These are phyloP conservation scores for Pimpla rufipes DNA, from an alignment of 2,888 invertebrate genomes.

Conservation along the genomic window DNA sequence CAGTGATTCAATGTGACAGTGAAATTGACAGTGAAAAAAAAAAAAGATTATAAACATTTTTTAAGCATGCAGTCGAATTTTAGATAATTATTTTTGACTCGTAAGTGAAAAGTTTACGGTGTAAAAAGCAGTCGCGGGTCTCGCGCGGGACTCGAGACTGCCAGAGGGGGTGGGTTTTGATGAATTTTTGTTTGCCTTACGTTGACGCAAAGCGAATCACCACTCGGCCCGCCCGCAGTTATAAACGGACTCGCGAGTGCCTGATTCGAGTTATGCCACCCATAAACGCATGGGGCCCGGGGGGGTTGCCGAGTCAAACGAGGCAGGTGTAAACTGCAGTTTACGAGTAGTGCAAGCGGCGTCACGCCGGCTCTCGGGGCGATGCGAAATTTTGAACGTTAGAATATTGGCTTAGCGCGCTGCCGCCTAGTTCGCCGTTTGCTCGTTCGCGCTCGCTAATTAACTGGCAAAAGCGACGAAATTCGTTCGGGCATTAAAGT, in stretches of 20 bases:
- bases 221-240: not conserved
- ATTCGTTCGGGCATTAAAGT: conserved; percentile 2
- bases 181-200: not conserved
- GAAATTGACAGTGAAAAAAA: not conserved
- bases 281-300: conserved; percentile 42
- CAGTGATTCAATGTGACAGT: not conserved
- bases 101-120: conserved; percentile 6
- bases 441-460: conserved; percentile 3
- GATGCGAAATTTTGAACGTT: conserved; percentile 54
- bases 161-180: not conserved
- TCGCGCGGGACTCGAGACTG: not conserved
- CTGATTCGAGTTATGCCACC: conserved; percentile 40
- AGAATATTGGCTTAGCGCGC: conserved; percentile 25
- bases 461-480: conserved; percentile 48
- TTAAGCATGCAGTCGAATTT: not conserved
- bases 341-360: conserved; percentile 59
- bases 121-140: not conserved
- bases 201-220: conserved; percentile 5
- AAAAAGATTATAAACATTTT: not conserved
- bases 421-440: conserved; percentile 28
- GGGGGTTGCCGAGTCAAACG: conserved; percentile 48
- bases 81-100: too few species aligned
- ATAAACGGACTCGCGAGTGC: conserved; percentile 15
- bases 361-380: conserved; percentile 30
- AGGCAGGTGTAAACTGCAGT: conserved; percentile 61